Evolutionary conservation across 2,113 vertebrate species (phyloP).

Genomic region (Epinephelus fuscoguttatus): DNA sequence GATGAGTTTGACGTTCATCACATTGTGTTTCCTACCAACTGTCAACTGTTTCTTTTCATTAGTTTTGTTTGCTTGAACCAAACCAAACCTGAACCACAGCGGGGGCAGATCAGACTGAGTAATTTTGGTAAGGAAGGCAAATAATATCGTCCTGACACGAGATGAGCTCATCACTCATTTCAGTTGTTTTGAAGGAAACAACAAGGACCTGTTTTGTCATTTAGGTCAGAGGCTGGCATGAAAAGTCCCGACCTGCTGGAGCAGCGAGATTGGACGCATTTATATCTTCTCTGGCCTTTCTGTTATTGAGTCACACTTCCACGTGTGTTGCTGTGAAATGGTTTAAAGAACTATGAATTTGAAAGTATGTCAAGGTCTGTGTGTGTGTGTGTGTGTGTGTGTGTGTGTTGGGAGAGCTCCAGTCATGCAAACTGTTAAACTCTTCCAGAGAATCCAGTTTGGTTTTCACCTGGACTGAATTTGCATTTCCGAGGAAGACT

Average conservation of each 20-base stretch:
- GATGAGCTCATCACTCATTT: neutral
- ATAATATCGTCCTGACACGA: neutral
- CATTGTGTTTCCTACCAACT: too few relatives aligned
- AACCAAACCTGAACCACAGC: neutral
- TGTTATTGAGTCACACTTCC: neutral
- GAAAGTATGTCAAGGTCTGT: neutral
- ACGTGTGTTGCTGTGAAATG: neutral
- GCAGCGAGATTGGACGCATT: too few relatives aligned
- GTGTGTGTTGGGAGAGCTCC: too few relatives aligned
- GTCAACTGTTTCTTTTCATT: neutral
- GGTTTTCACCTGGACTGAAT: constrained; percentile 22
- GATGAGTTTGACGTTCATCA: too few relatives aligned
- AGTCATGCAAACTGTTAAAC: neutral
- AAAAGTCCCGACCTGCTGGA: neutral
- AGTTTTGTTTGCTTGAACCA: neutral
- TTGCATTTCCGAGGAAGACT: neutral
- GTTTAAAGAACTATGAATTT: neutral
- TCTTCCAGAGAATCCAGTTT: neutral
- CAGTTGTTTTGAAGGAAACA: neutral
- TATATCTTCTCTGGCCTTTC: neutral
- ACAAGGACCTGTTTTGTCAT: neutral
- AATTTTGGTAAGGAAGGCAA: neutral
- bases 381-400: neutral
- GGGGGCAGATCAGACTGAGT: neutral
- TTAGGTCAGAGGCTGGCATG: neutral